phyloP scores from a whole-genome alignment of 2,888 invertebrate species.

The Incurvaria masculella region DNA sequence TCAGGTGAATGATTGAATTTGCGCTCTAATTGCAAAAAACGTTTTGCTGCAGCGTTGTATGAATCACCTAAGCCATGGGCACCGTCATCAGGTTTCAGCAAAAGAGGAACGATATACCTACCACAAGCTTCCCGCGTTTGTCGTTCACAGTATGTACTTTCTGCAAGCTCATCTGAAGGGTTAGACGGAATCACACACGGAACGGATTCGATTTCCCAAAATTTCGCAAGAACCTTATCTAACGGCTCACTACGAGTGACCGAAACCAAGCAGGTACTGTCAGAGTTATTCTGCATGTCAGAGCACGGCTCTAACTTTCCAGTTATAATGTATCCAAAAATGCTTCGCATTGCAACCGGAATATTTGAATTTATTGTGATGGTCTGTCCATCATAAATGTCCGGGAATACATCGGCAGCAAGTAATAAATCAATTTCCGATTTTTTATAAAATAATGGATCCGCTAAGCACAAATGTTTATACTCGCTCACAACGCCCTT shows the following conservation, averaged over 20 bases:
- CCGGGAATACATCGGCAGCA: not conserved
- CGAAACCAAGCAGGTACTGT: constrained; percentile 5
- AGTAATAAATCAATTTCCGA: not conserved
- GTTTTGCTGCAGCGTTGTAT: not conserved
- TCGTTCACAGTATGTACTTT: not conserved
- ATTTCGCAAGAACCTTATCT: constrained; percentile 1
- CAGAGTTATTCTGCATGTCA: not conserved
- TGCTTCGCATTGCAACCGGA: constrained; percentile 7
- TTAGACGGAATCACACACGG: not conserved
- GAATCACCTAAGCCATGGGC: not conserved
- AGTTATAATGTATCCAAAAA: constrained; percentile 9
- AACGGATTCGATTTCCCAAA: constrained; percentile 9
- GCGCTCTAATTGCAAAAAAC: not conserved
- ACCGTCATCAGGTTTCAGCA: not conserved
- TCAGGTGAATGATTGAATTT: not conserved
- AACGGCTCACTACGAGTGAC: constrained; percentile 1
- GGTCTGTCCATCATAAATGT: constrained; percentile 1
- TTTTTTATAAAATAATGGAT: not conserved
- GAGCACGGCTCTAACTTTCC: constrained; percentile 3
- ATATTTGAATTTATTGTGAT: not conserved
- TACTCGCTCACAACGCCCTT: not conserved
- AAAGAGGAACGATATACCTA: not conserved
- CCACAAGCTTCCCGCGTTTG: not conserved
- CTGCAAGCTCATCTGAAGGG: not conserved
- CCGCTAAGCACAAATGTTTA: not conserved